phyloP scores from a whole-genome alignment of 2,113 vertebrate species.

The Pseudorectes ferrugineus region DNA sequence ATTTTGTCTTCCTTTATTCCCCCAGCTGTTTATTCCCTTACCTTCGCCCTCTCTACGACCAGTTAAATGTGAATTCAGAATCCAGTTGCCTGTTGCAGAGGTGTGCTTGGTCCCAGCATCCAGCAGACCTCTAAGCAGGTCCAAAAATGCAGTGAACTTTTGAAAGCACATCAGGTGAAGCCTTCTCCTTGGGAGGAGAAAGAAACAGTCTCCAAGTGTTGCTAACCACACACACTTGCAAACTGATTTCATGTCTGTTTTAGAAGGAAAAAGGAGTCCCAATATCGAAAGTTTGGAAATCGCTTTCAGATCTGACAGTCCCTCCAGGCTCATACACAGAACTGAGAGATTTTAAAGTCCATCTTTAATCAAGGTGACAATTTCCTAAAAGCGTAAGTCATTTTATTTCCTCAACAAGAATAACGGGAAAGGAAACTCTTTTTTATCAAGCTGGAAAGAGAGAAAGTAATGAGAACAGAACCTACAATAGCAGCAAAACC shows the following conservation, averaged over 20 bases:
- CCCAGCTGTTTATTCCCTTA: not conserved
- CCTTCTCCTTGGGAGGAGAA: not conserved
- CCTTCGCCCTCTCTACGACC: accelerated
- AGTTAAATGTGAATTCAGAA: not conserved
- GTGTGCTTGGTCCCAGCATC: not conserved
- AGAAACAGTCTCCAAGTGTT: not conserved
- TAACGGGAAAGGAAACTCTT: not conserved
- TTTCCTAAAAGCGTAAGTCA: not conserved
- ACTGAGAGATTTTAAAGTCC: not conserved
- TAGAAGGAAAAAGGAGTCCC: not conserved
- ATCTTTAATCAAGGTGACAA: constrained; percentile 3
- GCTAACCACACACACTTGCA: not conserved
- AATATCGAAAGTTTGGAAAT: not conserved
- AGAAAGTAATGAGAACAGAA: not conserved
- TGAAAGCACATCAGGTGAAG: not conserved
- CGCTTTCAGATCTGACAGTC: not conserved
- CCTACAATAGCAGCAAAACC: not conserved
- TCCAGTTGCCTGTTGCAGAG: not conserved
- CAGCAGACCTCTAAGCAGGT: not conserved
- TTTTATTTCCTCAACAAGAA: not conserved
- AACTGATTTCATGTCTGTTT: not conserved
- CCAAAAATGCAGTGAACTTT: not conserved
- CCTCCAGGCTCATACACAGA: not conserved
- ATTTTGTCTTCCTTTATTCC: not conserved
- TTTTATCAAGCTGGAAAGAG: not conserved